Evolutionary conservation across 2,113 vertebrate species (phyloP).

Genomic region (Solenodon paradoxus): DNA sequence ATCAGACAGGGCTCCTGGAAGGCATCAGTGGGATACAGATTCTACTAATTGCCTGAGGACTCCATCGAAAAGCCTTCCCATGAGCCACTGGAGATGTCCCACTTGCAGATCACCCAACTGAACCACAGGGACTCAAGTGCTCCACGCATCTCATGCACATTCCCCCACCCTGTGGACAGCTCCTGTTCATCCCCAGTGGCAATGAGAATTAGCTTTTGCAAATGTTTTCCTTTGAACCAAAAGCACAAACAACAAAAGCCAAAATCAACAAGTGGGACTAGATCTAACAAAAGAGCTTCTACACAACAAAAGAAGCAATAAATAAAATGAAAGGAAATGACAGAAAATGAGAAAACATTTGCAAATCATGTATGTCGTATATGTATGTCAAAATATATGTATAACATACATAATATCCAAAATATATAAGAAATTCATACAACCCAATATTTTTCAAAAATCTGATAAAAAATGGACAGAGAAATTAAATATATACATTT

Average conservation of each 20-base stretch:
- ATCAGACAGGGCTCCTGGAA: neutral
- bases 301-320: neutral
- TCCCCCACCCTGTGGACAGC: too few species aligned
- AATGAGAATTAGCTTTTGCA: neutral
- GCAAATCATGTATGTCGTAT: neutral
- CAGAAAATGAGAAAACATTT: neutral
- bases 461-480: neutral
- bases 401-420: too few species aligned
- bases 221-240: neutral
- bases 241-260: neutral
- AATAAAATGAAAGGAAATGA: neutral
- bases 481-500: neutral
- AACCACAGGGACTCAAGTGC: neutral
- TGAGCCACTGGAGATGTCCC: neutral
- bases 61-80: neutral
- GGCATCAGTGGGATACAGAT: neutral
- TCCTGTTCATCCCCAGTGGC: neutral
- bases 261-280: neutral
- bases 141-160: neutral
- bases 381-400: too few species aligned
- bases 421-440: neutral
- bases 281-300: neutral
- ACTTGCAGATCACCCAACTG: neutral
- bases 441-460: too few species aligned
- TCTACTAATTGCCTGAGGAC: too few species aligned